Percentiles rank a stretch among this genome's conserved stretches.
These are phyloP conservation scores for Grammomys dolichurus DNA, from an alignment of 2,113 vertebrate species.

Conservation along the genomic window DNA sequence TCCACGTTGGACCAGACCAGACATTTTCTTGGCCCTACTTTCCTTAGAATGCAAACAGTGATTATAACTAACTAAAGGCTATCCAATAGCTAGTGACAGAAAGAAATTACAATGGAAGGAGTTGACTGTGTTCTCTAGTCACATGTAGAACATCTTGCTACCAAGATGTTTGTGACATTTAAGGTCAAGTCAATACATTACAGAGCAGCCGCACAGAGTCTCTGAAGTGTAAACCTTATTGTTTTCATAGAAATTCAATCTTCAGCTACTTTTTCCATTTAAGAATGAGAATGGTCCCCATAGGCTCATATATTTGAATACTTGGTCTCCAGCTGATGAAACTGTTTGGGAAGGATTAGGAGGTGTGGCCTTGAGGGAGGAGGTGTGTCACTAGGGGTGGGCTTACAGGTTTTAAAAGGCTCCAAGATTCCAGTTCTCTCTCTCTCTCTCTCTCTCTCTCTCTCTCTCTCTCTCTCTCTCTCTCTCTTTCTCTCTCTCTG, in stretches of 20 bases:
- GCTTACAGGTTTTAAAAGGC: not conserved
- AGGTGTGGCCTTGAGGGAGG: not conserved
- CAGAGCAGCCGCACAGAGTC: not conserved
- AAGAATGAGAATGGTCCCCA: not conserved
- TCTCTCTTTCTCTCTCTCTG: not conserved
- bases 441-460: not conserved
- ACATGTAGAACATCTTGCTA: not conserved
- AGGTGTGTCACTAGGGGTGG: not conserved
- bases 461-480: not conserved
- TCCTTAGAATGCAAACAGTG: not conserved
- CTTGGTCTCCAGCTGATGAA: not conserved
- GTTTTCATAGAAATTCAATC: not conserved
- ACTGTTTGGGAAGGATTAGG: not conserved
- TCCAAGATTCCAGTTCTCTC: not conserved
- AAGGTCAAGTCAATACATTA: not conserved
- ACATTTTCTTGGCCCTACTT: fast-evolving
- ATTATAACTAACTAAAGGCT: not conserved
- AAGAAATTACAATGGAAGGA: not conserved
- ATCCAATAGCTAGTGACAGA: not conserved
- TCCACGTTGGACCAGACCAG: not conserved
- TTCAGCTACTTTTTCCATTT: not conserved
- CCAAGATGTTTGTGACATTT: not conserved
- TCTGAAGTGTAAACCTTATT: not conserved
- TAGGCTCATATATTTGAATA: not conserved
- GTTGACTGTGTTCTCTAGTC: not conserved